phyloP scores from a whole-genome alignment of 35 echinoderm and acorn worm genomes.

The Eucidaris tribuloides region DNA sequence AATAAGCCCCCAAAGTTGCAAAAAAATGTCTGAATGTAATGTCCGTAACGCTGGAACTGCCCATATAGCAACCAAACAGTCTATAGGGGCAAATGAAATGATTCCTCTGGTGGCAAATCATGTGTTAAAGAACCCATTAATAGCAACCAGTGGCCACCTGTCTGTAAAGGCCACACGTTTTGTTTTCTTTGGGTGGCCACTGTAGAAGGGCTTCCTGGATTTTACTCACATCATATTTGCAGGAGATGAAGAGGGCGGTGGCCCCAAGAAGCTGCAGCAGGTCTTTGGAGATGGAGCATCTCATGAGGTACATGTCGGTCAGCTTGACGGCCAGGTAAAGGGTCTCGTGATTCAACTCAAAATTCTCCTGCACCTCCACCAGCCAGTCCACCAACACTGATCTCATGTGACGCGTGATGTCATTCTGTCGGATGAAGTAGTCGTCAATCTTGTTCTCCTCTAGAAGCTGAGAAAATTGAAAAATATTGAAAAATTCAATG shows the following conservation, averaged over 20 bases:
- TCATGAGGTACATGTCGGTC: constrained; percentile 75
- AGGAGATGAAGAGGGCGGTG: constrained; percentile 85
- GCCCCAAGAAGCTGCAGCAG: constrained; percentile 89
- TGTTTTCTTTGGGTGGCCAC: no score
- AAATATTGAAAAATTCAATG: neutral
- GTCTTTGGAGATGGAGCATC: constrained; percentile 44
- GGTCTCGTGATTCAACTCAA: constrained; percentile 98
- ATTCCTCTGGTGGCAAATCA: no score
- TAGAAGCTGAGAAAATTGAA: constrained; percentile 5
- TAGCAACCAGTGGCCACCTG: no score
- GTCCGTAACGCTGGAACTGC: no score
- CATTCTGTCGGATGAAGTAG: constrained; percentile 79
- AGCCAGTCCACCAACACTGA: constrained; percentile 95
- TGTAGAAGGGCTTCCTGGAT: no score
- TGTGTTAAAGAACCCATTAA: no score
- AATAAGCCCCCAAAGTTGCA: no score
- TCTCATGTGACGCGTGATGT: constrained; percentile 83
- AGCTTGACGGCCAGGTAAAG: constrained; percentile 94
- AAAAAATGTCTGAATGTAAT: no score
- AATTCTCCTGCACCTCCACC: constrained; percentile 98
- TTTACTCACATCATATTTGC: constrained; percentile 99
- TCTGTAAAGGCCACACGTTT: no score
- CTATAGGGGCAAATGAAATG: no score
- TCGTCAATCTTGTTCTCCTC: constrained; percentile 4
- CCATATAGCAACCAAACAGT: no score